Evolutionary conservation across 2,113 vertebrate genomes (phyloP).

Genomic region (Hemichromis elongatus): DNA sequence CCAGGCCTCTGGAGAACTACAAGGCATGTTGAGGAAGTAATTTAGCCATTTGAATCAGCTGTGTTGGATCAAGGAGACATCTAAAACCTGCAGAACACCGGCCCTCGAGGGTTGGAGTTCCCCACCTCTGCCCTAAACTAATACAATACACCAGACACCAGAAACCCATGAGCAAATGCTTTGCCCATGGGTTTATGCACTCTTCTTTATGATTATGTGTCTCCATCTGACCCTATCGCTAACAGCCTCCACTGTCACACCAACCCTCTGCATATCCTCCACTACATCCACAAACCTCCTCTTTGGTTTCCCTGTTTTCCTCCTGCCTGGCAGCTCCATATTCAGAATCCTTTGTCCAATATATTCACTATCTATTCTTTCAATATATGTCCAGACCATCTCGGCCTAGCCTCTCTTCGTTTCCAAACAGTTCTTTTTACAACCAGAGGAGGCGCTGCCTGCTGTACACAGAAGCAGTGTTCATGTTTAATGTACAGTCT

Average conservation of each 20-base stretch:
- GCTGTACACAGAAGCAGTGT: not conserved
- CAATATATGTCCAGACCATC: too few species aligned
- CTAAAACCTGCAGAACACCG: too few species aligned
- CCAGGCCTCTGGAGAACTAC: too few species aligned
- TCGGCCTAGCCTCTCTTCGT: not conserved
- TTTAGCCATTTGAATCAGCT: too few species aligned
- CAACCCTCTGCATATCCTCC: not conserved
- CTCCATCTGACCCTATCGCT: not conserved
- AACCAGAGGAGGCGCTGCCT: not conserved
- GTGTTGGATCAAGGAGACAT: too few species aligned
- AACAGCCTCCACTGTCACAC: not conserved
- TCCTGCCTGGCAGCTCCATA: not conserved
- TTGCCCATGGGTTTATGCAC: not conserved
- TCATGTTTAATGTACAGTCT: not conserved
- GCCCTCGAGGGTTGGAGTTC: too few species aligned
- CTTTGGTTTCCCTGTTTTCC: not conserved
- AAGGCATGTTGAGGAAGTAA: too few species aligned
- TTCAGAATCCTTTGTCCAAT: not conserved
- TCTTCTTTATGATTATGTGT: not conserved
- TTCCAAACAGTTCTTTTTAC: not conserved
- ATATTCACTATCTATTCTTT: too few species aligned
- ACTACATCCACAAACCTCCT: not conserved
- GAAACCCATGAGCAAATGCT: not conserved
- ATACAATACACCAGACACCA: not conserved
- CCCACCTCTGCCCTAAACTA: not conserved